These are phyloP conservation scores for Mormyrus proboscirostris DNA, from an alignment of 2,797 vertebrate species.

Conservation along the genomic window DNA sequence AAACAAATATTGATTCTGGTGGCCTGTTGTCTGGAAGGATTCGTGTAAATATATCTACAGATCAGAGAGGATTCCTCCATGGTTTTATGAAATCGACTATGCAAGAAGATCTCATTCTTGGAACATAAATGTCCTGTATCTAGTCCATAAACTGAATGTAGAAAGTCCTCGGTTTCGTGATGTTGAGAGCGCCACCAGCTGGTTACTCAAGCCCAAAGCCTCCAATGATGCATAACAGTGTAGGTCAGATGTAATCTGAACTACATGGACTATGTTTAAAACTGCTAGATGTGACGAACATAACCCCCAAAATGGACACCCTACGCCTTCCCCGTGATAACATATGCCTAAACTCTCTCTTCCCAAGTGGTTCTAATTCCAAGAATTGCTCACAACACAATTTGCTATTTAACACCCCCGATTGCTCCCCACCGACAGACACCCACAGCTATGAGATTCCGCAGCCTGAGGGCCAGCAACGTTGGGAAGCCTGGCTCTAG, in stretches of 20 bases:
- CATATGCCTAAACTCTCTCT: slow-evolving; percentile 34
- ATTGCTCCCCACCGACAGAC: background rate
- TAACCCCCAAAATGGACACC: slow-evolving; percentile 59
- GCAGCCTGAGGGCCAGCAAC: background rate
- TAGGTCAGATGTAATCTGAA: background rate
- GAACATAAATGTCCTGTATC: background rate
- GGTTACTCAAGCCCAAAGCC: background rate
- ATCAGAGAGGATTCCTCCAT: background rate
- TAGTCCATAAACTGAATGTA: slow-evolving; percentile 49
- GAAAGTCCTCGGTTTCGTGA: slow-evolving; percentile 60
- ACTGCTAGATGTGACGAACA: slow-evolving; percentile 29
- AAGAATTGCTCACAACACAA: slow-evolving; percentile 12
- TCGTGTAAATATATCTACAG: background rate
- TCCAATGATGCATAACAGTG: background rate
- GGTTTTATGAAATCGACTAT: background rate
- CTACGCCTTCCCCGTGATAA: slow-evolving; percentile 68
- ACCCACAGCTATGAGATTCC: background rate
- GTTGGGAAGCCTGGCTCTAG: background rate
- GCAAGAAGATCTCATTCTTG: background rate
- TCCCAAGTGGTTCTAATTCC: slow-evolving; percentile 44
- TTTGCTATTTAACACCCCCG: background rate
- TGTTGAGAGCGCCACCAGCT: slow-evolving; percentile 36
- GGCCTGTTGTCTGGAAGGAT: background rate
- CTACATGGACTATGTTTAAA: background rate
- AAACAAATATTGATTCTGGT: background rate